These are phyloP conservation scores for Dusona sp. DNA, from an alignment of 2,888 invertebrate species.

Conservation along the genomic window DNA sequence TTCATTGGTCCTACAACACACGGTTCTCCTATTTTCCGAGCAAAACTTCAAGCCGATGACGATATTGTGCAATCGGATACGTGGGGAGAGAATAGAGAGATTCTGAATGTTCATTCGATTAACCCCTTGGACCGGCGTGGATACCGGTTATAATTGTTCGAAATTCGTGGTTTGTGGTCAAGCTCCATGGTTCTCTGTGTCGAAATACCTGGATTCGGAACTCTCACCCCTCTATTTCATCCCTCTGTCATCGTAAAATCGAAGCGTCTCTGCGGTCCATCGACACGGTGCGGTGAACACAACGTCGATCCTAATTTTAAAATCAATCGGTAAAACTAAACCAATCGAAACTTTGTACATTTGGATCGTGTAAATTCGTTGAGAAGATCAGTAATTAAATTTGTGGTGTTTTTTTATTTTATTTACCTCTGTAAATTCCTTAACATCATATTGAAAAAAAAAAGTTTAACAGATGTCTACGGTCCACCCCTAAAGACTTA, in stretches of 20 bases:
- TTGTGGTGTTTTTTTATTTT: neutral
- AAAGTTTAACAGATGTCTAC: neutral
- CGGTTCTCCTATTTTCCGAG: constrained; percentile 52
- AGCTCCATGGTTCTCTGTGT: constrained; percentile 11
- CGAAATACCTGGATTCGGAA: constrained; percentile 41
- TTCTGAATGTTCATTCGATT: constrained; percentile 70
- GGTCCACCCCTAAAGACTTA: too few relatives aligned
- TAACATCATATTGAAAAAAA: neutral
- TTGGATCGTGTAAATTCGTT: neutral
- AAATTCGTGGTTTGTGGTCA: constrained; percentile 68
- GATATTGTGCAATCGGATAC: constrained; percentile 45
- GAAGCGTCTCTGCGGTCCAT: neutral
- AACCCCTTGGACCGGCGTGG: constrained; percentile 62
- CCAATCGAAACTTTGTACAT: constrained; percentile 8
- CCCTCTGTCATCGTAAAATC: constrained; percentile 17
- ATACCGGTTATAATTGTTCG: constrained; percentile 72
- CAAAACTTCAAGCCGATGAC: constrained; percentile 45
- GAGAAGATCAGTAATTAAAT: neutral
- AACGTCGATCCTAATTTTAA: constrained; percentile 9
- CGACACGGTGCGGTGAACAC: constrained; percentile 8
- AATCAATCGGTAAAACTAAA: constrained; percentile 31
- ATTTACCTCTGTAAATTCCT: neutral
- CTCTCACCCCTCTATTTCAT: neutral
- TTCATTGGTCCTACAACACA: neutral
- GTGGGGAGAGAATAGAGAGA: neutral